Base-by-base conservation (phyloP, 2,888 invertebrate species). In the Synanthedon andrenaeformis region DNA sequence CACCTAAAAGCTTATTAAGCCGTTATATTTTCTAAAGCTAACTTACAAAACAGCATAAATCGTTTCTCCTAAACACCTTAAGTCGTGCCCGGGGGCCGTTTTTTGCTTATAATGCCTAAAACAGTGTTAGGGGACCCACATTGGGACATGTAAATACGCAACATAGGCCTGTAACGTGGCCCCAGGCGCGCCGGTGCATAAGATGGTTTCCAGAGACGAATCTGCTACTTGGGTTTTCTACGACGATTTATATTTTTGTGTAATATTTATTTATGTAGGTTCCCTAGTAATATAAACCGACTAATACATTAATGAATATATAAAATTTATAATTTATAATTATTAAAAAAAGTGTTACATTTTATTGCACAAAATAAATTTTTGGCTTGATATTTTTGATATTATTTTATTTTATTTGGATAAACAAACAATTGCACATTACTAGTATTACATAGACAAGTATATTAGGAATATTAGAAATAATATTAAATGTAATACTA, bases 61-160 rank as follows among this genome's bases (percentile, higher is more conserved):
- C 64, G 66, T 53, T 67, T 64, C 63, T 56, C 55, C 55, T 56
- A 63, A 67, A 64, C 62, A 61, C 65, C 61, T 60, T 62, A 59
- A 62, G 63, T 53, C 55, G 49, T 14, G 17, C 10, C 49, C 55
- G 51, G 51, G 54, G 58, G 56, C 49, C 49, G 49, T 49, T 49
- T 49, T 49, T 49, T 57, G 51, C 56, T 57, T 61, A 59, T 63
- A 62, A 65, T 62, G 62, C 58, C 60, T 60, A 56, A 61, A 62
- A 58, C 58, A 57, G 62, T 58, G 60, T 59, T 57, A 52, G 55
- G 59, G 59, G 61, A 60, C 56, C 50, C 54, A 19, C 54, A 55
- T 42, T 54, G 54, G 59, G 59, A 56, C 57, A 62, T 65, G 61
- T 58, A 61, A 64, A 64, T 62, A 54, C 52, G 54, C 52, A 53